A percentile compares a stretch with the other conserved stretches of the same genome.
Conservation (phyloP, 2,888 invertebrate species). For the Furcula furcula region DNA sequence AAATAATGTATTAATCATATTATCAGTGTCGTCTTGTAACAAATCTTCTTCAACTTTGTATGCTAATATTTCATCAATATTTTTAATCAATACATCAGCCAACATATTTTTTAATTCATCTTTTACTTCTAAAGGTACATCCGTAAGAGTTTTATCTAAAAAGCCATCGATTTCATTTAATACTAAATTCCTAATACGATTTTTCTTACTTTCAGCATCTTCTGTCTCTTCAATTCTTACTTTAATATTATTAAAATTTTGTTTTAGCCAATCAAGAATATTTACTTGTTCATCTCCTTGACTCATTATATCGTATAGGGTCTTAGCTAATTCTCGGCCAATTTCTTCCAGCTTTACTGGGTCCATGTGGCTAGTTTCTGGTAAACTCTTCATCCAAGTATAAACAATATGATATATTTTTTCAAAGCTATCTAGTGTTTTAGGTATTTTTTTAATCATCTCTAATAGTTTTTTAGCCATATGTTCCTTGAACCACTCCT, state of each 20-base stretch:
- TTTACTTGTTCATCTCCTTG: conserved; percentile 2
- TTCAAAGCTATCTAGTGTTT: conserved; percentile 5
- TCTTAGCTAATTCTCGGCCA: conserved; percentile 5
- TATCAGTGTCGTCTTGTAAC: conserved; percentile 4
- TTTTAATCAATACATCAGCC: conserved; percentile 16
- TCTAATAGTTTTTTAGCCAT: conserved; percentile 25
- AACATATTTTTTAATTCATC: conserved; percentile 11
- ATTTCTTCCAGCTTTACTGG: conserved; percentile 5
- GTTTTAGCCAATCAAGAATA: neutral
- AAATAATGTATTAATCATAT: neutral
- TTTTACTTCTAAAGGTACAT: conserved; percentile 12
- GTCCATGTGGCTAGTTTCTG: conserved; percentile 6
- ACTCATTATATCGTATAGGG: conserved; percentile 2
- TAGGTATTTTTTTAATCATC: conserved; percentile 11
- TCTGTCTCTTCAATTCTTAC: too few species aligned
- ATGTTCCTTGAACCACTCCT: conserved; percentile 29
- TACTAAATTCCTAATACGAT: neutral
- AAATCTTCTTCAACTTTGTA: conserved; percentile 3
- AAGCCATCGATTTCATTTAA: conserved; percentile 4
- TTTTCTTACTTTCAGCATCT: neutral
- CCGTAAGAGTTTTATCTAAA: neutral
- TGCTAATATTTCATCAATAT: conserved; percentile 7
- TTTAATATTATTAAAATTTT: neutral
- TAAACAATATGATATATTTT: neutral
- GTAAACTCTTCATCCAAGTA: conserved; percentile 27